Evolutionary conservation across 2,797 vertebrate species (phyloP).

Genomic region (Poeciliopsis presidionis): DNA sequence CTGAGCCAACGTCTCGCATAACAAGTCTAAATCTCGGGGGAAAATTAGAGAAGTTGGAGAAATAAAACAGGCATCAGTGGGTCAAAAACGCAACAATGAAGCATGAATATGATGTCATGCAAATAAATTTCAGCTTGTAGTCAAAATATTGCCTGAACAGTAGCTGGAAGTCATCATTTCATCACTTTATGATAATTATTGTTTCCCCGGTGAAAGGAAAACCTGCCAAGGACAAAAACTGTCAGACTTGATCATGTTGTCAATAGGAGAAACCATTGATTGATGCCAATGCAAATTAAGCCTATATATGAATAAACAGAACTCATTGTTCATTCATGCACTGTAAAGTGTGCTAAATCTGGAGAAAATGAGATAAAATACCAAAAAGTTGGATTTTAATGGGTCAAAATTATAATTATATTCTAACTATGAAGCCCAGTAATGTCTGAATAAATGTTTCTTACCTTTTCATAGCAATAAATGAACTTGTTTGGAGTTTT

Average conservation of each 20-base stretch:
- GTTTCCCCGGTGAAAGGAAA: neutral
- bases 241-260: neutral
- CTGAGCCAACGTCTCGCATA: constrained; percentile 9
- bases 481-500: too few relatives aligned
- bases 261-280: neutral
- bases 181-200: neutral
- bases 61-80: constrained; percentile 11
- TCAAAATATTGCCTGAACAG: neutral
- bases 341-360: neutral
- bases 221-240: neutral
- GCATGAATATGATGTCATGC: constrained; percentile 13
- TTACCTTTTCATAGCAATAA: too few relatives aligned
- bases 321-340: neutral
- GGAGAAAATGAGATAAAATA: too few relatives aligned
- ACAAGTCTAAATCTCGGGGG: constrained; percentile 38
- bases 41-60: constrained; percentile 25
- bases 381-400: too few relatives aligned
- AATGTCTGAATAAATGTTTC: too few relatives aligned
- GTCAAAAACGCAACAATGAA: neutral
- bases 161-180: neutral
- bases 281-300: neutral
- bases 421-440: too few relatives aligned
- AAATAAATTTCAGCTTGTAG: constrained; percentile 3
- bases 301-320: neutral
- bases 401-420: too few relatives aligned